Evolutionary conservation across 2,888 invertebrate species (phyloP).

Genomic region (Sipha maydis): DNA sequence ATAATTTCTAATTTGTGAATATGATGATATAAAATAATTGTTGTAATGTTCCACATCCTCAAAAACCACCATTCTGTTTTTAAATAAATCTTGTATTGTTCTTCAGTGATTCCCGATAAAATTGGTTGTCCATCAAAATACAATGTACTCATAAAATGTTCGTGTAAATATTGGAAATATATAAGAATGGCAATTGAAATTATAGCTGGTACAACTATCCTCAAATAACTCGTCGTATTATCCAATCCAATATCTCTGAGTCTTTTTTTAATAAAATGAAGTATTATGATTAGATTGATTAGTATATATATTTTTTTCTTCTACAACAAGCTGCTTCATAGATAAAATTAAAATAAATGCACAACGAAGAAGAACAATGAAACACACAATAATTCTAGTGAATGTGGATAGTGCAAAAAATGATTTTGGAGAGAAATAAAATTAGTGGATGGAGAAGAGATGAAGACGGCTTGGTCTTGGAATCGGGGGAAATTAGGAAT

Average conservation of each 20-base stretch:
- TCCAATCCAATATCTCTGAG: constrained; percentile 14
- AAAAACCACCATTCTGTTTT: background rate
- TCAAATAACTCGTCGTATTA: background rate
- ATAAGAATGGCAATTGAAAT: constrained; percentile 6
- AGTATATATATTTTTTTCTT: too few species aligned
- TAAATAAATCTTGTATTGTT: background rate
- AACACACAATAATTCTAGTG: too few species aligned
- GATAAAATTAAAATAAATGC: too few species aligned
- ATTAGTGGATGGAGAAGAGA: too few species aligned
- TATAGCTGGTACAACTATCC: background rate
- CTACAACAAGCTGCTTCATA: too few species aligned
- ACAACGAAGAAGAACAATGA: too few species aligned
- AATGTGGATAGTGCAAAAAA: too few species aligned
- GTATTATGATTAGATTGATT: too few species aligned
- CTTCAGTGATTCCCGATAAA: background rate
- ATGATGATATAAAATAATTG: background rate
- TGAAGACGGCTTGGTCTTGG: too few species aligned
- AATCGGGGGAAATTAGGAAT: too few species aligned
- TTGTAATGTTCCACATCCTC: background rate
- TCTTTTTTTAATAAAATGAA: background rate
- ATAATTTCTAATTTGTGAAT: constrained; percentile 7
- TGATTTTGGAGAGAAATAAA: too few species aligned
- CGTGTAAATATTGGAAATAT: constrained; percentile 30
- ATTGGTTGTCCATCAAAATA: background rate
- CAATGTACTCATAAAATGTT: background rate